Evolutionary conservation across 1,140 invertebrate species (phyloP).

Genomic region (Meloidogyne exigua): DNA sequence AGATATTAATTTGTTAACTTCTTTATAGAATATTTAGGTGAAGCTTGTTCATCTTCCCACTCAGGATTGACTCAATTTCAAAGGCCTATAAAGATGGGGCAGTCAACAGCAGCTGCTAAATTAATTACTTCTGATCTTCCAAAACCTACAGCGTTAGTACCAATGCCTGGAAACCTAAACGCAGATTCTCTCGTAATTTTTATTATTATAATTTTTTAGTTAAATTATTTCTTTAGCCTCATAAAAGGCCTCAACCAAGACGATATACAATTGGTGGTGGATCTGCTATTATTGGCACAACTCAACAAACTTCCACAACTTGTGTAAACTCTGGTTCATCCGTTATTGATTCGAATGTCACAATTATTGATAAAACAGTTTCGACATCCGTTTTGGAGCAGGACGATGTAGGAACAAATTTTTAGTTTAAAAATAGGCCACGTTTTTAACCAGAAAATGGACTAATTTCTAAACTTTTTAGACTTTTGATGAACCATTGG

Average conservation of each 20-base stretch:
- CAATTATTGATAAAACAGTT: not conserved
- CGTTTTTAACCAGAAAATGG: not conserved
- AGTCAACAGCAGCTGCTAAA: not conserved
- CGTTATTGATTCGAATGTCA: not conserved
- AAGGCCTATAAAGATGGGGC: not conserved
- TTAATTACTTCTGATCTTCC: conserved; percentile 5
- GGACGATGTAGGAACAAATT: not conserved
- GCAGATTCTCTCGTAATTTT: not conserved
- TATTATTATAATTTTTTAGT: not conserved
- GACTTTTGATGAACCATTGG: conserved; percentile 26
- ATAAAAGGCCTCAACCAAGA: not conserved
- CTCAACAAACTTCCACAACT: not conserved
- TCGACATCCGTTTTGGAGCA: not conserved
- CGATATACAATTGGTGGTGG: not conserved
- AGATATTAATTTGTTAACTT: too few species aligned
- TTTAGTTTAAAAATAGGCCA: not conserved
- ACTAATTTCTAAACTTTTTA: conserved; percentile 8
- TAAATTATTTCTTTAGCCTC: not conserved
- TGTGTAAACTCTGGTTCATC: not conserved
- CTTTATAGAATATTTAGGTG: not conserved
- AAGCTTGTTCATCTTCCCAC: not conserved
- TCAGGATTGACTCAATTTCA: not conserved
- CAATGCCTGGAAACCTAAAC: not conserved
- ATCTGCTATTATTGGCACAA: not conserved
- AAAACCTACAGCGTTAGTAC: conserved; percentile 31